Percentiles rank a stretch among this genome's conserved stretches.
phyloP scores from a whole-genome alignment of 2,797 vertebrate species.

The Fistularia tabacaria region DNA sequence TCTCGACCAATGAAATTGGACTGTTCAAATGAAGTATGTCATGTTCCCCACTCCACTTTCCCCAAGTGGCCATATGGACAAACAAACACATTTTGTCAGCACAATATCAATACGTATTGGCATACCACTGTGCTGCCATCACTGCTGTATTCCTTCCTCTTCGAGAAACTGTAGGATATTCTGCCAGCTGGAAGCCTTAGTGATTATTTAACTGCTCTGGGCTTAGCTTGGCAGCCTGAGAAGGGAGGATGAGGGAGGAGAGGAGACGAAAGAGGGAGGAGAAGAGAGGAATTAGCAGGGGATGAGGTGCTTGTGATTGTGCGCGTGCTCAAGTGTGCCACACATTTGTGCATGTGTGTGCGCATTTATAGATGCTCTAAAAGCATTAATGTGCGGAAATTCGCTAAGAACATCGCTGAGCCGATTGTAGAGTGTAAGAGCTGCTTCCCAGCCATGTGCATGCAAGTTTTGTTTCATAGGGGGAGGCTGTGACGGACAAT shows the following conservation, averaged over 20 bases:
- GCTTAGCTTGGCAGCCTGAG: constrained; percentile 71
- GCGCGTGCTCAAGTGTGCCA: constrained; percentile 14
- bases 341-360: constrained; percentile 9
- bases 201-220: constrained; percentile 77
- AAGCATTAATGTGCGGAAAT: constrained; percentile 65
- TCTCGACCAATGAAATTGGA: constrained; percentile 37
- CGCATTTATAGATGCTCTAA: constrained; percentile 52
- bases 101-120: constrained; percentile 67
- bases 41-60: constrained; percentile 33
- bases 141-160: constrained; percentile 49
- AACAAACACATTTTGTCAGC: constrained; percentile 59
- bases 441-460: constrained; percentile 62
- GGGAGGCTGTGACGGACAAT: constrained; percentile 44
- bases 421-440: constrained; percentile 65
- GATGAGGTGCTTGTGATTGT: constrained; percentile 48
- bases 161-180: constrained; percentile 44
- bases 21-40: constrained; percentile 51
- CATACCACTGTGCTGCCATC: constrained; percentile 60
- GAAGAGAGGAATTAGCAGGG: constrained; percentile 66
- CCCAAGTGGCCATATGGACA: constrained; percentile 27
- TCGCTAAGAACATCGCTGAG: constrained; percentile 61
- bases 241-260: constrained; percentile 69
- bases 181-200: constrained; percentile 76
- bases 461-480: constrained; percentile 52
- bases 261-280: constrained; percentile 63